Conservation (phyloP, 2,113 vertebrate species). For the Alosa alosa region DNA sequence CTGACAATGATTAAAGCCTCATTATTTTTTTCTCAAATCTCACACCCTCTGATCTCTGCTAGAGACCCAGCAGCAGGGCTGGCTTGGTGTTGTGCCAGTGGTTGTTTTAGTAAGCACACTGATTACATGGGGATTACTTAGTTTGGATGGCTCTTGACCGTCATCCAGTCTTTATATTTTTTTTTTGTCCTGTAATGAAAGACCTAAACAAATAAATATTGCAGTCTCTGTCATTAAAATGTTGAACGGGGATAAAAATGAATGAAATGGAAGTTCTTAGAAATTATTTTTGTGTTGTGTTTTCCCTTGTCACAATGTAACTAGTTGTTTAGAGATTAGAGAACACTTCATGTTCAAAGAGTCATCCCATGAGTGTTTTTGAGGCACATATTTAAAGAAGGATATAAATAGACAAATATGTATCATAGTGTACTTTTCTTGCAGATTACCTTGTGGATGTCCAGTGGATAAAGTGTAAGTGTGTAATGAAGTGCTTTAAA, state of each 20-base stretch:
- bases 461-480: too few relatives aligned
- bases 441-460: too few relatives aligned
- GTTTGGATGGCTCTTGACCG: slow-evolving; percentile 17
- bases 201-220: slow-evolving; percentile 6
- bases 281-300: not conserved
- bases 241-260: not conserved
- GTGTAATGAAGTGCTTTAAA: too few relatives aligned
- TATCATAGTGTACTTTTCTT: not conserved
- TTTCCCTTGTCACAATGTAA: not conserved
- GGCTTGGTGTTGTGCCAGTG: slow-evolving; percentile 27
- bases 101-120: slow-evolving; percentile 22
- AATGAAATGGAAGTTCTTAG: not conserved
- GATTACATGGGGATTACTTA: slow-evolving; percentile 30
- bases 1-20: not conserved
- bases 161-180: not conserved
- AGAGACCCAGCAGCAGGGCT: slow-evolving; percentile 1
- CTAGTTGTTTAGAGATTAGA: not conserved
- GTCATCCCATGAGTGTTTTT: not conserved
- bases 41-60: not conserved
- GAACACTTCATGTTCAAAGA: not conserved
- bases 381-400: not conserved
- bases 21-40: not conserved
- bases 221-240: not conserved
- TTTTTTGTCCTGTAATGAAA: not conserved
- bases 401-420: not conserved